Percentiles rank a stretch among this genome's conserved stretches.
Evolutionary conservation across 2,113 vertebrate species (phyloP).

Genomic region (Uria lomvia): DNA sequence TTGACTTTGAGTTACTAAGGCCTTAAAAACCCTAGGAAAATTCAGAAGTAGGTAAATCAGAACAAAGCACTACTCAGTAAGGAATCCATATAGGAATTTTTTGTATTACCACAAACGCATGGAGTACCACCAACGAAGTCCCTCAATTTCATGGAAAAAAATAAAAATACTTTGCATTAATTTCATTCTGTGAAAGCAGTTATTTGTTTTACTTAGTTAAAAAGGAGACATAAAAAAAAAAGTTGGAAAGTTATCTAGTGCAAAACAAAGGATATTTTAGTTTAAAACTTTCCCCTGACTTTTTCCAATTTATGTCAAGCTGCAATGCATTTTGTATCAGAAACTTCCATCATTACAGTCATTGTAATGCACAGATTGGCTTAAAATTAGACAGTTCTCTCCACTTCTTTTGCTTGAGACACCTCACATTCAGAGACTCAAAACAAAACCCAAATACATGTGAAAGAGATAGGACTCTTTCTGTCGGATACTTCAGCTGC

Average conservation of each 20-base stretch:
- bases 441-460: background rate
- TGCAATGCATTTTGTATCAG: background rate
- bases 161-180: background rate
- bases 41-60: background rate
- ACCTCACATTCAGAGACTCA: background rate
- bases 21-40: background rate
- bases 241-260: background rate
- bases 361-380: background rate
- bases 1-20: background rate
- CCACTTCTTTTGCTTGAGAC: background rate
- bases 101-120: background rate
- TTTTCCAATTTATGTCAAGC: background rate
- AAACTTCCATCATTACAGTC: background rate
- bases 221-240: background rate
- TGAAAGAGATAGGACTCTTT: background rate
- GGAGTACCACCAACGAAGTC: background rate
- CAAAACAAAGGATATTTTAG: background rate
- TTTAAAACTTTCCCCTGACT: background rate
- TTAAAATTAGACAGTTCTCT: background rate
- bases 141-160: background rate
- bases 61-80: background rate
- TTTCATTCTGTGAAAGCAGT: background rate
- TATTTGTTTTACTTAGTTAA: background rate
- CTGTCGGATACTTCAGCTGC: background rate
- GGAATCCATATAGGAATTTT: background rate